Evolutionary conservation across 2,888 invertebrate genomes (phyloP).

Genomic region (Marasmarcha lunaedactyla): DNA sequence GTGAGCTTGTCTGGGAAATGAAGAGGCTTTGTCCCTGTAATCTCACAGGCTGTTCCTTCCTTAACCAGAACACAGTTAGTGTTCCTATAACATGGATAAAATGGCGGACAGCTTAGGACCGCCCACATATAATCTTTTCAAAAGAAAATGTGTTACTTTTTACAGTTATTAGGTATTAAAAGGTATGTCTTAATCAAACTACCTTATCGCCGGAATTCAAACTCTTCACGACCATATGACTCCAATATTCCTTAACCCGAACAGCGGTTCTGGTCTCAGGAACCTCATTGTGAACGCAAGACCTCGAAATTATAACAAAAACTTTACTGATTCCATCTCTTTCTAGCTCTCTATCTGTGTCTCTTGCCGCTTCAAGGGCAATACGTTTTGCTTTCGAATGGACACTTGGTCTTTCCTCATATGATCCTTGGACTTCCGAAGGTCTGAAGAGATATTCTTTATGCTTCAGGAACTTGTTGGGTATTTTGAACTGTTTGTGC

Average conservation of each 20-base stretch:
- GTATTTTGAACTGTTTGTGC: constrained; percentile 49
- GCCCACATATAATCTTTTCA: too few species aligned
- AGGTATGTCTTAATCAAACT: too few species aligned
- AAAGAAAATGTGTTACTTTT: too few species aligned
- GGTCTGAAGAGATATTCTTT: constrained; percentile 19
- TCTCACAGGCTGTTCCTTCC: too few species aligned
- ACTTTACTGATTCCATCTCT: constrained; percentile 18
- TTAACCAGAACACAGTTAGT: too few species aligned
- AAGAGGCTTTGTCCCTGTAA: too few species aligned
- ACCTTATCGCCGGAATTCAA: constrained; percentile 66
- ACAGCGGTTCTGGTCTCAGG: constrained; percentile 77
- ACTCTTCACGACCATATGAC: constrained; percentile 86
- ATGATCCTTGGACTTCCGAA: not conserved
- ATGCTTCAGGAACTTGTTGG: constrained; percentile 11
- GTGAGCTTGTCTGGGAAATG: too few species aligned
- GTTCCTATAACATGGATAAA: too few species aligned
- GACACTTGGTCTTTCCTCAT: constrained; percentile 26
- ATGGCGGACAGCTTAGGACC: too few species aligned
- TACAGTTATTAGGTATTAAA: too few species aligned
- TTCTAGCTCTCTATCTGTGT: constrained; percentile 16
- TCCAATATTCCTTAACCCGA: constrained; percentile 86
- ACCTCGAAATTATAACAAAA: constrained; percentile 71
- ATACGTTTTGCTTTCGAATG: constrained; percentile 45
- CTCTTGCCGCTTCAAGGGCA: constrained; percentile 24
- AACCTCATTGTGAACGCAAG: constrained; percentile 76